A percentile compares a stretch with the other conserved stretches of the same genome.
These are phyloP conservation scores for Centropyge bicolor DNA, from an alignment of 2,797 vertebrate genomes.

Conservation along the genomic window DNA sequence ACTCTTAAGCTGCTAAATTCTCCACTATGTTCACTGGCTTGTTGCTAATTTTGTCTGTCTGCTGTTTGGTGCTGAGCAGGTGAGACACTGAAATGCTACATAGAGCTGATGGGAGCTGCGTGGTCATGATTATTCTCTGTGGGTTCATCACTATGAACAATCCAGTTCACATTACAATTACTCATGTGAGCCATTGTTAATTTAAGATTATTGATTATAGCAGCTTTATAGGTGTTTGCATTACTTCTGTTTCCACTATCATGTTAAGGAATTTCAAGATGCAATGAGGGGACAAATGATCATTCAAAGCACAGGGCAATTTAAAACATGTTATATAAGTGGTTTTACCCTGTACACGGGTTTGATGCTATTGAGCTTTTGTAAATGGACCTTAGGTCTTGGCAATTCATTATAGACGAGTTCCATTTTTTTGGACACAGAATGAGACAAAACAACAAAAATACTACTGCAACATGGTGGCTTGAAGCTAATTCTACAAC, in stretches of 20 bases:
- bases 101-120: not conserved
- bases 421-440: not conserved
- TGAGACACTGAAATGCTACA: not conserved
- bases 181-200: too few relatives aligned
- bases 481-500: not conserved
- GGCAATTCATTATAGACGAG: not conserved
- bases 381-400: not conserved
- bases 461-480: not conserved
- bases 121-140: not conserved
- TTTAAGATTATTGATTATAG: too few relatives aligned
- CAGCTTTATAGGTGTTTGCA: too few relatives aligned
- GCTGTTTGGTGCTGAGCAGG: too few relatives aligned
- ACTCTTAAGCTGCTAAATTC: not conserved
- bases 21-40: not conserved
- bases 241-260: too few relatives aligned
- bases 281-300: not conserved
- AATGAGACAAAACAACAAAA: conserved; percentile 4
- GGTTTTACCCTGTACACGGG: not conserved
- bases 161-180: not conserved
- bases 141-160: not conserved
- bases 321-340: not conserved
- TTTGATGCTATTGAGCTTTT: not conserved
- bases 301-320: not conserved
- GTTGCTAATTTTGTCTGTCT: not conserved
- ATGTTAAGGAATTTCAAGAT: too few relatives aligned